phyloP scores from a whole-genome alignment of 2,113 vertebrate genomes.

The Myrmecobius fasciatus region DNA sequence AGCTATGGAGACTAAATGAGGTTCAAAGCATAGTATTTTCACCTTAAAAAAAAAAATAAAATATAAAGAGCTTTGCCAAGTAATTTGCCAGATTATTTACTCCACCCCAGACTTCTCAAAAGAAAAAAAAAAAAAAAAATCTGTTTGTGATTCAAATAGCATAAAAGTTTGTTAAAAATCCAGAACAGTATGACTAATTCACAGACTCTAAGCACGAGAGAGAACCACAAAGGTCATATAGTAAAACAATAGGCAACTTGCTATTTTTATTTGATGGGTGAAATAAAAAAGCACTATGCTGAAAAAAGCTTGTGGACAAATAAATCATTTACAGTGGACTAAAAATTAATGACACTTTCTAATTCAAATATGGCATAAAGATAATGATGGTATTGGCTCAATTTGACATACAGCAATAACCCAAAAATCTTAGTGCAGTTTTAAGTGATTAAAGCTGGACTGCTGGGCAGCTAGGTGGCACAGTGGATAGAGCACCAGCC shows the following conservation, averaged over 20 bases:
- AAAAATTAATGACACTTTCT: not conserved
- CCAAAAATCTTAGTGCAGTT: not conserved
- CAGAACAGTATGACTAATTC: not conserved
- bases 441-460: not conserved
- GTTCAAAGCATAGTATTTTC: too few relatives aligned
- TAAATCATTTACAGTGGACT: not conserved
- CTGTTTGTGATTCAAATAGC: not conserved
- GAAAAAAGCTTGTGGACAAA: not conserved
- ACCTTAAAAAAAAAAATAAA: too few relatives aligned
- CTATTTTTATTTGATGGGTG: not conserved
- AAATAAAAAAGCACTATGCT: not conserved
- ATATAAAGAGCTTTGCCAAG: not conserved
- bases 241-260: too few relatives aligned
- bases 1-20: too few relatives aligned
- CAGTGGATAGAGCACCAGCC: too few relatives aligned
- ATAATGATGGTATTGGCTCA: not conserved
- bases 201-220: not conserved
- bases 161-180: not conserved
- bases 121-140: not conserved
- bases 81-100: not conserved
- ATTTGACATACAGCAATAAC: not conserved
- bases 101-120: not conserved
- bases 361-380: not conserved
- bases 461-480: too few relatives aligned
- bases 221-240: not conserved